Evolutionary conservation across 2,888 invertebrate species (phyloP), one percentile per base, ranked within the genome.

Genomic region (Phymatocera aterrima): DNA sequence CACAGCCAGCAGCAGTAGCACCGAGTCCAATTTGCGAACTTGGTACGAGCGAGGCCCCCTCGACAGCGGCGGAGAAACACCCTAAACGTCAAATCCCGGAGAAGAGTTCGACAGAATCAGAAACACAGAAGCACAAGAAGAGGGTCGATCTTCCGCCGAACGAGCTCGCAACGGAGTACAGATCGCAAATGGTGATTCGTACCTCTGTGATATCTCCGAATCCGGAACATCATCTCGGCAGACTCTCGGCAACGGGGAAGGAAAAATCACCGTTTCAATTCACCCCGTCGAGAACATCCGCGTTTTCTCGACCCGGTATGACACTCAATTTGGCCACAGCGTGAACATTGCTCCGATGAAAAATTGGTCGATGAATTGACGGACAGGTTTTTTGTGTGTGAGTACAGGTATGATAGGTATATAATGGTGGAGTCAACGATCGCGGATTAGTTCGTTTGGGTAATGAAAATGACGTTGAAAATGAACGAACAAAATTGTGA

Each of bases 141-240:
- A 12, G 48, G 48, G 65, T 70, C 5, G 79, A 82, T 15, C 1
- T 64, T 5, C 57, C 54, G 24, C 15, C 24, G 5, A 57, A 80
- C 72, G 57, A 54, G 81, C n/a, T n/a, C n/a, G 6, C 77, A 24
- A 3, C 83, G 4, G 84, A 87, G 43, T 85, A 85, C 37, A 79
- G 87, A 48, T 90, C 92, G 0, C 91, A 91, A 21, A 89, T 92
- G 90, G 88, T 92, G 15, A 91, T 92, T 80, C 86, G 91, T 80
- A 92, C 92, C 0, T 92, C 92, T 1, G 93, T 93, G 0, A 93
- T 93, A 80, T 92, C 92, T 0, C 92, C 92, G 8, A 93, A 93
- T 85, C 92, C 92, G n/a, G 92, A 93, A 85, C 91, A 89, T n/a
- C n/a, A n/a, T 75, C 80, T 87, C 10, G 72, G 64, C 46, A 43